Evolutionary conservation across 2,113 vertebrate genomes (phyloP), one percentile per base, ranked within the genome.

Genomic region (Alces alces): DNA sequence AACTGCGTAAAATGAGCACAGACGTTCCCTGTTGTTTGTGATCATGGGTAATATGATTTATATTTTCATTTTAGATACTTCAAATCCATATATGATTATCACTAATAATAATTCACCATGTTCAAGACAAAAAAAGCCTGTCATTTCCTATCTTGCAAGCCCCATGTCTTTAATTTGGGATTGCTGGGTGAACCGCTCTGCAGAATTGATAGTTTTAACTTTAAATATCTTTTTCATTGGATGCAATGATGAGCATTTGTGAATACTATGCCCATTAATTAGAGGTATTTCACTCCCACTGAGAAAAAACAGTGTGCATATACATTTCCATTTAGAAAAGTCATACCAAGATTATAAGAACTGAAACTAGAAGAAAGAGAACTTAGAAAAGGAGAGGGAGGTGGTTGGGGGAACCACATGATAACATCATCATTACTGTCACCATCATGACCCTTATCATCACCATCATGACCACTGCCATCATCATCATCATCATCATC

Each of bases 81-180:
- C n/a, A 54, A 91, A 79, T 89, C 96, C 93, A 21, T 80, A 55
- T 58, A n/a, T 66, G 95, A 80, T 97, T 60, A 95, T 89, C 89
- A 43, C 50, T 58, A 64, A 93, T 58, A 76, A 45, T 80, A 61
- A 79, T 36, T 89, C 61, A 36, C 78, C 70, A 3, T 50, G 91
- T 88, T 83, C 78, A n/a, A 33, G 91, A 86, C 64, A 9, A 66
- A 76, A 61, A 47, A 57, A 58, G 76, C 78, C 39, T 93, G 80
- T 27, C 91, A 21, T 86, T 86, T 88, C 73, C 3, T 52, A 30
- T 94, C 66, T 91, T n/a, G 28, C 60, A 45, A 86, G 82, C 70
- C 70, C 47, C 17, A 0, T 19, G 43, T 87, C 90, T 87, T 85
- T 86, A 86, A 80, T 84, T 89, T 91, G 91, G 91, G 78, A 55